These are phyloP conservation scores for Mola mola DNA, from an alignment of 2,113 vertebrate genomes.

Conservation along the genomic window DNA sequence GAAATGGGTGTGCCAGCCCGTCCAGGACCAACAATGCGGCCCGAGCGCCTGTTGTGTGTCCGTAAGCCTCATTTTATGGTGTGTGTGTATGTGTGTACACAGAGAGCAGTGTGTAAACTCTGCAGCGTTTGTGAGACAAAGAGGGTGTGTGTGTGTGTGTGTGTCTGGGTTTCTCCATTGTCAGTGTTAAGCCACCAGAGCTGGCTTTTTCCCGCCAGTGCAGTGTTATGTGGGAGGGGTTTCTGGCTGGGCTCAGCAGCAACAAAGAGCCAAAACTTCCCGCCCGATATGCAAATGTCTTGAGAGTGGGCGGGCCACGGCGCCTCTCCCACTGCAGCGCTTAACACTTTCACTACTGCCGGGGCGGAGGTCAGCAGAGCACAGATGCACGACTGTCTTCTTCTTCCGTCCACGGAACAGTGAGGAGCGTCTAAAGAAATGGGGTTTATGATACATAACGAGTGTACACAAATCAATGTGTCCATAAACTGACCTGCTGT, in stretches of 20 bases:
- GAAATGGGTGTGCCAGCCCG: conserved; percentile 41
- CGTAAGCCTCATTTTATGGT: conserved; percentile 6
- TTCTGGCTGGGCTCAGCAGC: conserved; percentile 48
- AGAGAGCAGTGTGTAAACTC: conserved; percentile 29
- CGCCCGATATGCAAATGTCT: conserved; percentile 75
- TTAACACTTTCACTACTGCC: conserved; percentile 73
- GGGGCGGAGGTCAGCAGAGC: neutral
- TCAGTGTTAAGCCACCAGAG: conserved; percentile 46
- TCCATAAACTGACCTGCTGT: too few species aligned
- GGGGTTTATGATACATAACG: too few species aligned
- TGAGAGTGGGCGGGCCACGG: conserved; percentile 34
- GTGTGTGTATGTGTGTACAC: conserved; percentile 12
- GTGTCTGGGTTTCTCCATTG: conserved; percentile 52
- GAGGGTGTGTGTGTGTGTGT: conserved; percentile 21
- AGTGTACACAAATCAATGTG: too few species aligned
- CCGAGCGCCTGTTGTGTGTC: conserved; percentile 18
- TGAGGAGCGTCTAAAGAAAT: too few species aligned
- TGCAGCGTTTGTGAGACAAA: conserved; percentile 60
- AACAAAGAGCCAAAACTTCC: conserved; percentile 75
- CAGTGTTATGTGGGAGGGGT: conserved; percentile 69
- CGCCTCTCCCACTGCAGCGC: conserved; percentile 43
- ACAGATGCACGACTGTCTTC: neutral
- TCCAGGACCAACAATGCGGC: conserved; percentile 35
- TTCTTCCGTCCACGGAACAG: neutral
- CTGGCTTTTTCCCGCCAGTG: conserved; percentile 78